Percentiles rank a stretch among this genome's conserved stretches.
Evolutionary conservation across 2,888 invertebrate genomes (phyloP).

Genomic region (Lepas anatifera): DNA sequence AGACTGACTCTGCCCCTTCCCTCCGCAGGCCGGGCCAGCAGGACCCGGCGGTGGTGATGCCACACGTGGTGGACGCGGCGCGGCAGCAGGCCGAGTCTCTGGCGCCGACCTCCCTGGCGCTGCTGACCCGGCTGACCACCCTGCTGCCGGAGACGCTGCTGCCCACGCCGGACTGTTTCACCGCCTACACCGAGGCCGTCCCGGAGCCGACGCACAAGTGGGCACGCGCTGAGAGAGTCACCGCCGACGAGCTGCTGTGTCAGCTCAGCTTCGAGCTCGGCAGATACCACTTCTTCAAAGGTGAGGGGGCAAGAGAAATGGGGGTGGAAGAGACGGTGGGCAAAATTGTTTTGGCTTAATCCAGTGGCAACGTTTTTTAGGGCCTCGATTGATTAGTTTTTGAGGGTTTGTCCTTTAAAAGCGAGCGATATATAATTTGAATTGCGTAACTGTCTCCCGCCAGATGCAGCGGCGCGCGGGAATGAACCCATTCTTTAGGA

Average conservation of each 20-base stretch:
- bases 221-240: background rate
- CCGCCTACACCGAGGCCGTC: background rate
- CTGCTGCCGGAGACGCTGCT: background rate
- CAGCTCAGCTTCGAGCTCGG: slow-evolving; percentile 7
- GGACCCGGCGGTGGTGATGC: slow-evolving; percentile 4
- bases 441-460: too few species aligned
- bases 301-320: too few species aligned
- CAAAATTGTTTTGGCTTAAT: too few species aligned
- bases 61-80: slow-evolving; percentile 1
- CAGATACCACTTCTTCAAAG: slow-evolving; percentile 2
- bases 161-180: background rate
- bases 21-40: background rate
- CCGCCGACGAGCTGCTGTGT: background rate
- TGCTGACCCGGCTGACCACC: background rate
- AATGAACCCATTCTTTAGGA: too few species aligned
- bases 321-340: too few species aligned
- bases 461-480: too few species aligned
- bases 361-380: too few species aligned
- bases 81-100: background rate
- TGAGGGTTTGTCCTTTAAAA: too few species aligned
- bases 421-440: too few species aligned
- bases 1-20: background rate
- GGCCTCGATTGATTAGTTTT: too few species aligned
- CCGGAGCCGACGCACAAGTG: background rate
- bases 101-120: background rate